phyloP scores from a whole-genome alignment of 2,797 vertebrate genomes.

The Fringilla coelebs region DNA sequence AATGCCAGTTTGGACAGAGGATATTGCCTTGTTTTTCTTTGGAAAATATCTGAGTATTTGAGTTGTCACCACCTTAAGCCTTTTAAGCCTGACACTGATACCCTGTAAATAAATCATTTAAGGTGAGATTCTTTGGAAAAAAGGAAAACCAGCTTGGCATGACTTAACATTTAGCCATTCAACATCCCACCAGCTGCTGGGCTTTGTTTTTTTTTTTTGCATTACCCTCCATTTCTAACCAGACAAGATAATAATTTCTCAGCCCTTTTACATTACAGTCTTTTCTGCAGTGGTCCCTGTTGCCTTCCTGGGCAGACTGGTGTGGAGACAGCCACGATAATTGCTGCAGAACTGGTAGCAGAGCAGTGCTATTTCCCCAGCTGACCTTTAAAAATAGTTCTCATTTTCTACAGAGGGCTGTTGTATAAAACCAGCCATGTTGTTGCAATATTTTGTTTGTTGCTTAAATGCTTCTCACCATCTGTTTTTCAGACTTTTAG shows the following conservation, averaged over 20 bases:
- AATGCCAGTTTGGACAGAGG: not conserved
- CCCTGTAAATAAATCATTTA: not conserved
- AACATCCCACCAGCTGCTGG: not conserved
- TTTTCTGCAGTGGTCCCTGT: not conserved
- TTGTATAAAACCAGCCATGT: not conserved
- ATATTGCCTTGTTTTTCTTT: not conserved
- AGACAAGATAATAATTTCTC: not conserved
- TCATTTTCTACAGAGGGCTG: not conserved
- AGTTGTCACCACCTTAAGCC: not conserved
- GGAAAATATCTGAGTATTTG: not conserved
- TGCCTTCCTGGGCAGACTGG: not conserved
- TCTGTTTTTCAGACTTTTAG: not conserved
- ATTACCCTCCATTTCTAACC: not conserved
- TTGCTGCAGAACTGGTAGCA: not conserved
- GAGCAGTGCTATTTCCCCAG: not conserved
- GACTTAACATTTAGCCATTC: not conserved
- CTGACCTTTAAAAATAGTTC: conserved; percentile 44
- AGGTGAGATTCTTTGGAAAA: not conserved
- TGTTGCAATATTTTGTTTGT: conserved; percentile 2
- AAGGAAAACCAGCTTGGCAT: not conserved
- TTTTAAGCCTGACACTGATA: not conserved
- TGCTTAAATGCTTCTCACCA: not conserved
- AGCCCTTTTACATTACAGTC: not conserved
- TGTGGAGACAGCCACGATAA: not conserved
- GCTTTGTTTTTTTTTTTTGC: not conserved